These are phyloP conservation scores for Magallana angulata DNA, from an alignment of 1,140 invertebrate species.

Conservation along the genomic window DNA sequence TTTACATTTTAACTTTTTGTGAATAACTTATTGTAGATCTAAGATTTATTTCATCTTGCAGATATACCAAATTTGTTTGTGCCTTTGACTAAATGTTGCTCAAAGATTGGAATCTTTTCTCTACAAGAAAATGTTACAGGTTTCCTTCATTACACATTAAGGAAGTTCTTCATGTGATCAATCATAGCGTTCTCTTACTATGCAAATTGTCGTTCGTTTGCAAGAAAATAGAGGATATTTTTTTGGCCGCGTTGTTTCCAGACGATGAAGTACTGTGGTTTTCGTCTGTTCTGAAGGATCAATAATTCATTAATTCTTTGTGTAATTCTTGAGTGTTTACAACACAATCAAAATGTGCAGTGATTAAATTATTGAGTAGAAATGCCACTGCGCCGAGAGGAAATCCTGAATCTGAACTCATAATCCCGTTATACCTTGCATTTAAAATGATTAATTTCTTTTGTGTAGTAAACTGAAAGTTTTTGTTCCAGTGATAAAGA, in stretches of 20 bases:
- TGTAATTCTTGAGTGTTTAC: slow-evolving; percentile 11
- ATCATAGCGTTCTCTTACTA: background rate
- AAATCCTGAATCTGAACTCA: background rate
- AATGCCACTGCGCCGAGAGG: background rate
- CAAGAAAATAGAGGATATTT: background rate
- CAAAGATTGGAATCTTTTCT: background rate
- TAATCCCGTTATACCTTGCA: slow-evolving; percentile 29
- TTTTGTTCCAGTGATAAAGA: slow-evolving; percentile 36
- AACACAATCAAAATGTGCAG: slow-evolving; percentile 15
- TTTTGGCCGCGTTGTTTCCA: background rate
- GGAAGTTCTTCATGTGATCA: background rate
- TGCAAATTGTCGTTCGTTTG: slow-evolving; percentile 14
- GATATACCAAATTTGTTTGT: background rate
- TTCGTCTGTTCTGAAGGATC: background rate
- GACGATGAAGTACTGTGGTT: background rate
- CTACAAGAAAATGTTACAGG: background rate
- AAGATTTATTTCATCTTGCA: too few relatives aligned
- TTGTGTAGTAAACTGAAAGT: slow-evolving; percentile 30
- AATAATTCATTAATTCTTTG: slow-evolving; percentile 24
- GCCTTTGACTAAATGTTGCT: background rate
- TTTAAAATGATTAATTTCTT: slow-evolving; percentile 34
- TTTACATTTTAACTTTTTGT: background rate
- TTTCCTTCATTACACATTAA: background rate
- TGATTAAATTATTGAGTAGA: slow-evolving; percentile 1
- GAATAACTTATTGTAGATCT: too few relatives aligned